phyloP scores from a whole-genome alignment of 2,888 invertebrate species.

The Bruchidius siliquastri region DNA sequence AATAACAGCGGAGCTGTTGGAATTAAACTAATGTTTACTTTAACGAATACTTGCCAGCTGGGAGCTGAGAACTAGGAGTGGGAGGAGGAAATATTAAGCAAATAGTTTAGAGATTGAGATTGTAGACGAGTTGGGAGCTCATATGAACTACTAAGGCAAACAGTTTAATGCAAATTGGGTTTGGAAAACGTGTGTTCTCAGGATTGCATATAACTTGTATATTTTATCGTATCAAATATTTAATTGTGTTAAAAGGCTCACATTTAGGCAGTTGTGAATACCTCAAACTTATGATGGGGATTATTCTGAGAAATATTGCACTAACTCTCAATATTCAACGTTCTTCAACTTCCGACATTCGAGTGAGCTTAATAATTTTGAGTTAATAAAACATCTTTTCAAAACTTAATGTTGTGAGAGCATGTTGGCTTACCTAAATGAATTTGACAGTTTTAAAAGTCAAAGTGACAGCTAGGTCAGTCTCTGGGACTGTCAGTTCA shows the following conservation, averaged over 20 bases:
- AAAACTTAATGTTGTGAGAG: too few species aligned
- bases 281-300: too few species aligned
- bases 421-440: too few species aligned
- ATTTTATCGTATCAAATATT: not conserved
- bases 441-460: too few species aligned
- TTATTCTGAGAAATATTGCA: too few species aligned
- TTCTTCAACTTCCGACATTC: too few species aligned
- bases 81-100: not conserved
- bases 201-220: not conserved
- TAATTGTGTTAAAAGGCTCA: not conserved
- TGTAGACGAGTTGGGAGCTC: not conserved
- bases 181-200: not conserved
- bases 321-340: too few species aligned
- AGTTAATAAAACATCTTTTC: too few species aligned
- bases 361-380: too few species aligned
- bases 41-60: not conserved
- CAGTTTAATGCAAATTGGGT: not conserved
- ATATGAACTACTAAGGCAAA: not conserved
- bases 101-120: not conserved
- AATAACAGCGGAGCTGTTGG: not conserved
- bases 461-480: too few species aligned
- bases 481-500: too few species aligned
- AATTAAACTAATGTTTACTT: not conserved
- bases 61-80: not conserved
- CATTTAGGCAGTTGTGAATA: not conserved